A percentile compares a stretch with the other conserved stretches of the same genome.
These are phyloP conservation scores for Chondrosia reniformis DNA, from an alignment of 37 sponge, comb jelly and placozoan species.

Conservation along the genomic window DNA sequence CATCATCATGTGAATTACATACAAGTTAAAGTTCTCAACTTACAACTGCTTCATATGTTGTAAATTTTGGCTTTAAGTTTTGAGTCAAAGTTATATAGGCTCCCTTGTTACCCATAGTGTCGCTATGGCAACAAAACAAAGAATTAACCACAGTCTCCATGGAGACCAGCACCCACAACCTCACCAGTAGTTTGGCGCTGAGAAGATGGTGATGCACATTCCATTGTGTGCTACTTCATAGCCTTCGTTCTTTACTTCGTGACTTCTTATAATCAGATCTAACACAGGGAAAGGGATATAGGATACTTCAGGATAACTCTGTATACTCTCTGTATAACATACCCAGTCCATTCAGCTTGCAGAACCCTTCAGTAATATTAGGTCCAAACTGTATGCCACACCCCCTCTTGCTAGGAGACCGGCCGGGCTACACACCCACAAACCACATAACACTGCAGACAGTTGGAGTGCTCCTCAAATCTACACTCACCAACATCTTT, in stretches of 20 bases:
- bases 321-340: not conserved
- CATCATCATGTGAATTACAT: too few relatives aligned
- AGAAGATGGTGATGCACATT: constrained; percentile 98
- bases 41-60: constrained; percentile 89
- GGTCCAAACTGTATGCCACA: constrained; percentile 98
- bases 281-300: not conserved
- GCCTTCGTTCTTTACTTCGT: constrained; percentile 95
- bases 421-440: constrained; percentile 65
- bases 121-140: constrained; percentile 38
- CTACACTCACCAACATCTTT: constrained; percentile 46
- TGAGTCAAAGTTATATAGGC: constrained; percentile 84
- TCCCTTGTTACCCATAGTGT: constrained; percentile 98
- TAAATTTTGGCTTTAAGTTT: constrained; percentile 83
- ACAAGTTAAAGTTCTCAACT: not conserved
- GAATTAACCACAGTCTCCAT: not conserved
- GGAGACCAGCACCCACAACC: not conserved
- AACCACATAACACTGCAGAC: too few relatives aligned
- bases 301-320: not conserved
- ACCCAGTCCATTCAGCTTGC: constrained; percentile 70
- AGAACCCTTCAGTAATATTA: constrained; percentile 81
- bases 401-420: constrained; percentile 91
- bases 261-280: constrained; percentile 88
- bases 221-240: constrained; percentile 94
- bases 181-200: constrained; percentile 98
- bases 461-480: too few relatives aligned